Evolutionary conservation across 2,113 vertebrate genomes (phyloP), one percentile per base, ranked within the genome.

Genomic region (Clarias batrachus): DNA sequence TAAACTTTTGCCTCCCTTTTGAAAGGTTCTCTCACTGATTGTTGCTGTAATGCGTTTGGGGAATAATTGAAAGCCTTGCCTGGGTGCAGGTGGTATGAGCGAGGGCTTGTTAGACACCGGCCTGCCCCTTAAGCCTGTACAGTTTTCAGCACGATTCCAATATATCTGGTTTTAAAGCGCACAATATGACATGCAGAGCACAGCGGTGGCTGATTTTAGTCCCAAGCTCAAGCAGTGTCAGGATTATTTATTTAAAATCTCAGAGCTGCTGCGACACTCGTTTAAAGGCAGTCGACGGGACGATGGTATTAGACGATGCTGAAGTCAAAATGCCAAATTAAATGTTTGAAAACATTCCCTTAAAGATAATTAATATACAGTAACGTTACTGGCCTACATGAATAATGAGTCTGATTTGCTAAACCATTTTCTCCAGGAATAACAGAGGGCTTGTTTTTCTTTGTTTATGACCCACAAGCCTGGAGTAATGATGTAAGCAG

Each of bases 1-100:
- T 89, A 81, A 81, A 89, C 81, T 84, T 84, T 86, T 57, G 63
- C 4, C 23, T 76, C 41, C 41, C 23, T 76, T 12, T 6, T 33
- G 19, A 79, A 78, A 59, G 77, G 54, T 33, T 79, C 81, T 87
- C 9, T 33, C 10, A 57, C 21, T 63, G 41, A 84, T 80, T 73
- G 56, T 59, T 10, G 13, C 54, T 83, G 74, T 78, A 57, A 78
- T 57, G 54, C 59, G 56, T 33, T 60, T 80, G 56, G 59, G 76
- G 54, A 30, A 57, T 19, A 78, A 78, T 57, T 78, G 37, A 63
- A 62, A 41, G 80, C 9, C 8, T 41, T 74, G 37, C 27, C 30
- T 81, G 33, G 12, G 37, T 48, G n/a, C 59, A 60, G 17, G 27
- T 65, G 25, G 78, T 63, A 59, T 63, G 81, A 66, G 68, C 17